These are phyloP conservation scores for Physella acuta DNA, from an alignment of 1,140 invertebrate genomes.

Conservation along the genomic window DNA sequence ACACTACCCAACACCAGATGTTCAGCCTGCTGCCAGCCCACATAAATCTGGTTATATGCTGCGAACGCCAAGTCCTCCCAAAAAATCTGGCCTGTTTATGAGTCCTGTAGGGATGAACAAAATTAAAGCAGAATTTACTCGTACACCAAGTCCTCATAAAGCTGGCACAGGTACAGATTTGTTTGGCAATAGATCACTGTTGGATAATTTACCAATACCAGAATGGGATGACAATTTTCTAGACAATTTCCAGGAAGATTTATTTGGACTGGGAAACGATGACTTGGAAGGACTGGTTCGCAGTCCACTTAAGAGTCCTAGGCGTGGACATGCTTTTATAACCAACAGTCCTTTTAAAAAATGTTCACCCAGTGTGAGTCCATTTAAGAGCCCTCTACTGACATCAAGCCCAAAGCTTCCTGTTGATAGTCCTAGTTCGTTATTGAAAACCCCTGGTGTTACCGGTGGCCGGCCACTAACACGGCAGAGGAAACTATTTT, in stretches of 20 bases:
- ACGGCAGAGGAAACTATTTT: conserved; percentile 18
- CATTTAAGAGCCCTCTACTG: conserved; percentile 21
- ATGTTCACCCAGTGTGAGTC: conserved; percentile 8
- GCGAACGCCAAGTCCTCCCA: conserved; percentile 23
- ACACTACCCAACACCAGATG: not conserved
- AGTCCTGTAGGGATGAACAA: not conserved
- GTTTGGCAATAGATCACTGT: conserved; percentile 23
- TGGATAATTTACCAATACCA: conserved; percentile 19
- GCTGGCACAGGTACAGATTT: conserved; percentile 7
- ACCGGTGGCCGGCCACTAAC: conserved; percentile 12
- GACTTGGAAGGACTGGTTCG: conserved; percentile 12
- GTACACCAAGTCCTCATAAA: conserved; percentile 21
- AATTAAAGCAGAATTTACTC: not conserved
- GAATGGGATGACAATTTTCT: conserved; percentile 27
- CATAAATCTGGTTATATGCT: conserved; percentile 27
- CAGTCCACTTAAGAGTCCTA: conserved; percentile 21
- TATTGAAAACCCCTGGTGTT: conserved; percentile 11
- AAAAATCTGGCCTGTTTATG: not conserved
- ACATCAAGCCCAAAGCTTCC: conserved; percentile 22
- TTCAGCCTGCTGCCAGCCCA: not conserved
- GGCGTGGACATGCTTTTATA: conserved; percentile 1
- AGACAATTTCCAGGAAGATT: conserved; percentile 23
- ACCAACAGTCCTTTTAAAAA: conserved; percentile 17
- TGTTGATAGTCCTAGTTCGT: not conserved
- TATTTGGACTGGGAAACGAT: conserved; percentile 21